Evolutionary conservation across 2,113 vertebrate genomes (phyloP), one percentile per base, ranked within the genome.

Genomic region (Pollachius pollachius): DNA sequence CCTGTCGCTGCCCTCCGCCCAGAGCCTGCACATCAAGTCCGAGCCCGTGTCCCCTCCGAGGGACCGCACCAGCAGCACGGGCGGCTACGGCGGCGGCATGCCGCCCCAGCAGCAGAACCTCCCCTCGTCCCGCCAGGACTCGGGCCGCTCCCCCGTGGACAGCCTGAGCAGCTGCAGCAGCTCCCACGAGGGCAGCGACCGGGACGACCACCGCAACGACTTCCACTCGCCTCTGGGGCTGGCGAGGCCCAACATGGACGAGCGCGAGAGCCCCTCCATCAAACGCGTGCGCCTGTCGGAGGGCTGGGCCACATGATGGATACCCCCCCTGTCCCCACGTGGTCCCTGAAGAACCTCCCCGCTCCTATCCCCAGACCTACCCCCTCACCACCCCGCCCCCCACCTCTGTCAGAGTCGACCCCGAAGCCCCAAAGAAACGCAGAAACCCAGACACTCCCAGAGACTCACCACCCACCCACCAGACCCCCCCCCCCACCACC

Each of bases 11-110:
- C 96, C 96, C 95, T 96, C 96, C 96, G 94, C 96, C 96, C 97
- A 99, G 96, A 98, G 96, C 96, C 97, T 99, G 94, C 96, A 94
- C 97, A 99, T 99, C 97, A 99, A 99, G 97, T 98, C 96, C 95
- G 97, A 99, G 98, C 97, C 97, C 96, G 96, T 99, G 96, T 99
- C 97, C 97, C 97, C 97, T 97, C 97, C 97, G 96, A 98, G 97
- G 98, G 97, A 99, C 91, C 96, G 96, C 91, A 96, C 95, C 94
- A 94, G 93, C 90, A 92, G 79, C 94, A 97, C 96, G 77, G 94
- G 96, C 15, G 96, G 93, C 90, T 95, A 94, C 93, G 98, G 98
- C 83, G 94, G 94, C 62, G 88, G 84, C 3, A 87, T 84, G 17
- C 73, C 88, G 62, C 94, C 93, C 84, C 94, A 90, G 76, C 93